Conservation (phyloP, 1,140 invertebrate species). For the Branchinecta lindahli region DNA sequence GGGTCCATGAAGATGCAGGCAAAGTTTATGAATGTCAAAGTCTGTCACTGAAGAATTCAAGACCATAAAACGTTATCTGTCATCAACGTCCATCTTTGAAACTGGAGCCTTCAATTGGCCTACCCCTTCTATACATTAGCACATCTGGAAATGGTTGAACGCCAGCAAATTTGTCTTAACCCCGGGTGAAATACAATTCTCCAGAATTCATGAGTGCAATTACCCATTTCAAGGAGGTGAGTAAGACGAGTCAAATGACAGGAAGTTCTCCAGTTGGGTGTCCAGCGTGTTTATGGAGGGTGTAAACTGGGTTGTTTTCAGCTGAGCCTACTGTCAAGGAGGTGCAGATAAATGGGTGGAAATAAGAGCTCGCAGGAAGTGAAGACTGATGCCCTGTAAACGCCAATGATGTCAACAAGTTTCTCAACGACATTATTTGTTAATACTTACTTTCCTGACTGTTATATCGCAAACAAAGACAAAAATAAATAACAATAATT, state of each 20-base stretch:
- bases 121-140: no score
- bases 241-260: neutral
- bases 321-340: neutral
- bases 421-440: no score
- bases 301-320: neutral
- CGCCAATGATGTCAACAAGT: no score
- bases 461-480: no score
- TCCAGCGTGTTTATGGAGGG: slow-evolving; percentile 5
- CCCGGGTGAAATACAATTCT: slow-evolving; percentile 1
- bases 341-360: neutral
- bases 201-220: neutral
- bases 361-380: neutral
- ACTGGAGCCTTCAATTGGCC: no score
- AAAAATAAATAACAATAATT: no score
- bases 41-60: no score
- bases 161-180: slow-evolving; percentile 6
- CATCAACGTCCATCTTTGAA: no score
- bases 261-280: slow-evolving; percentile 8
- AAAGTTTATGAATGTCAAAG: no score
- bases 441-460: no score
- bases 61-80: no score
- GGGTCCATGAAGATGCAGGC: no score
- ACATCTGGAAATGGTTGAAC: slow-evolving; percentile 1
- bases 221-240: neutral
- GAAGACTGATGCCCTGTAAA: neutral